Evolutionary conservation across 2,797 vertebrate genomes (phyloP).

Genomic region (Apogon talboti): DNA sequence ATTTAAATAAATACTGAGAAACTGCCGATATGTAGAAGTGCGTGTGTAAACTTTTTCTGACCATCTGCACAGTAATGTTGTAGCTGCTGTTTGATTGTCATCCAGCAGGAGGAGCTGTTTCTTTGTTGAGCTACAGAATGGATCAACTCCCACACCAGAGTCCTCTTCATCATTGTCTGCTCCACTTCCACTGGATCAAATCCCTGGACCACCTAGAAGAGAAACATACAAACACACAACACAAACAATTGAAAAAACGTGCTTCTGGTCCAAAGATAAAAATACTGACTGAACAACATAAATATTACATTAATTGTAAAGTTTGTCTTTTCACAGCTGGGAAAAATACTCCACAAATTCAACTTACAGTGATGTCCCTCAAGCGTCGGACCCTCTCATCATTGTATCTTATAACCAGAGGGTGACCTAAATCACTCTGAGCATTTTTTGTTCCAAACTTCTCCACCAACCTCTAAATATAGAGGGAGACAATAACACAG

Average conservation of each 20-base stretch:
- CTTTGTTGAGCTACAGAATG: conserved; percentile 68
- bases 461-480: conserved; percentile 80
- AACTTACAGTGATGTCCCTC: conserved; percentile 72
- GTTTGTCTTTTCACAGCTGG: too few relatives aligned
- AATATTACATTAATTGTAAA: not conserved
- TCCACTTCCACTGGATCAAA: conserved; percentile 86
- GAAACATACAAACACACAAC: conserved; percentile 9
- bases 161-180: conserved; percentile 83
- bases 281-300: not conserved
- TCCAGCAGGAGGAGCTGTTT: conserved; percentile 65
- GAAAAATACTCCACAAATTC: not conserved
- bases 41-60: conserved; percentile 48
- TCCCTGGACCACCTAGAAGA: conserved; percentile 75
- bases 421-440: conserved; percentile 60
- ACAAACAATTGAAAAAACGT: conserved; percentile 9
- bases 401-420: conserved; percentile 86
- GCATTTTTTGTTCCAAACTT: conserved; percentile 71
- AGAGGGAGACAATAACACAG: conserved; percentile 8
- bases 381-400: conserved; percentile 82
- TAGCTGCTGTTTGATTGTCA: conserved; percentile 87
- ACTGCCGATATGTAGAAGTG: too few relatives aligned
- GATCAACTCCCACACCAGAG: conserved; percentile 79
- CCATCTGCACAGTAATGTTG: conserved; percentile 89
- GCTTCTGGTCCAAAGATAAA: not conserved
- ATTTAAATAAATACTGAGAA: too few relatives aligned